A percentile compares a stretch with the other conserved stretches of the same genome.
Conservation (phyloP, 2,888 invertebrate genomes). For the Caenorhabditis wallacei region DNA sequence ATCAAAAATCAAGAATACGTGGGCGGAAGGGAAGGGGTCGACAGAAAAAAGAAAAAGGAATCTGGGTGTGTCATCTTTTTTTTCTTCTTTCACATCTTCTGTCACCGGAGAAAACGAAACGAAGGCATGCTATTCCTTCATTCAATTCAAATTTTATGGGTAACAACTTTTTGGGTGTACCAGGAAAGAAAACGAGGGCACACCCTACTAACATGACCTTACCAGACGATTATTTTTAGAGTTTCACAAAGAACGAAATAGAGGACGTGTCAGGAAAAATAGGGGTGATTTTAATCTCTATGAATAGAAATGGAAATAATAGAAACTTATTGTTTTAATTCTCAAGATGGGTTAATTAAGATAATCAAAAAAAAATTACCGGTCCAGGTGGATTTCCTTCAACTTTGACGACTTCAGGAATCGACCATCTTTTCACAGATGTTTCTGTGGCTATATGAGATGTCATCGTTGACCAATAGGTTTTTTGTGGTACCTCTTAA, state of each 20-base stretch:
- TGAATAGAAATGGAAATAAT: too few species aligned
- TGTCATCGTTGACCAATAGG: slow-evolving; percentile 75
- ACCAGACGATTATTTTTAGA: background rate
- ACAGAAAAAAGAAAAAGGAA: slow-evolving; percentile 28
- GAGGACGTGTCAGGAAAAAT: background rate
- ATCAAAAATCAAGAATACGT: slow-evolving; percentile 21
- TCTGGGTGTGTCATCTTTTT: slow-evolving; percentile 42
- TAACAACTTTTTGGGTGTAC: background rate
- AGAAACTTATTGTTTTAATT: too few species aligned
- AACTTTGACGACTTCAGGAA: slow-evolving; percentile 69
- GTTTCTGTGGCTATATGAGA: slow-evolving; percentile 72
- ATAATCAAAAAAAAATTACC: slow-evolving; percentile 52
- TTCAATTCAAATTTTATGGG: slow-evolving; percentile 59
- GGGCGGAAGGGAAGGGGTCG: slow-evolving; percentile 1
- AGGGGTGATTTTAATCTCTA: too few species aligned
- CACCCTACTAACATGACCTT: slow-evolving; percentile 38
- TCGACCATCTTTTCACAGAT: slow-evolving; percentile 74
- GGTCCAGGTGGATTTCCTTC: slow-evolving; percentile 75
- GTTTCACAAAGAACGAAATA: too few species aligned
- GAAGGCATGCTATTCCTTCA: slow-evolving; percentile 30
- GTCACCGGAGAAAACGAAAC: background rate
- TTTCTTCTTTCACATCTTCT: slow-evolving; percentile 14
- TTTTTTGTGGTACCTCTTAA: slow-evolving; percentile 49
- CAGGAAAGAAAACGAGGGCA: slow-evolving; percentile 18
- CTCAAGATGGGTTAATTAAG: too few species aligned